Evolutionary conservation across 1,140 invertebrate species (phyloP), one percentile per base, ranked within the genome.

Genomic region (Orchesella cincta): DNA sequence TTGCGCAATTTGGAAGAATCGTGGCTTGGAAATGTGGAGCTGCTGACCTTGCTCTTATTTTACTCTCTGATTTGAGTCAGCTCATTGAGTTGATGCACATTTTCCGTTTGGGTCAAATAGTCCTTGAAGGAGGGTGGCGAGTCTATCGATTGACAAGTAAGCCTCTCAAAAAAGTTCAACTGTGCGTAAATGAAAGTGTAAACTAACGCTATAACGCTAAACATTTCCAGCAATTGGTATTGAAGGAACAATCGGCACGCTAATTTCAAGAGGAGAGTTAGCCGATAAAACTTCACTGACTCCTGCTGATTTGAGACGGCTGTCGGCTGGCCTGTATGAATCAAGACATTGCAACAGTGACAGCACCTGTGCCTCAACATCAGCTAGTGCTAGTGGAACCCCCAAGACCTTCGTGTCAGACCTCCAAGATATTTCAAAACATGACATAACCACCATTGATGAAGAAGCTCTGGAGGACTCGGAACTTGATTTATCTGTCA

Each of bases 61-160:
- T 82, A 18, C 33, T 31, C 1, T 80, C 79, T 0, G 72, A 76
- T 26, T 57, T 76, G 1, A 64, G 67, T 0, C 78, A 82, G 52
- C 8, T 77, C n/a, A 76, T 80, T 26, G 81, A 82, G 29, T 51
- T 80, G 3, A 80, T 82, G 79, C 79, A 80, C 74, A 82, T 80
- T 62, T 80, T 79, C 29, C 75, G 79, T 14, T 34, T 79, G 1
- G 77, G 77, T 1, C 46, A 76, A 36, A 77, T 80, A 35, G 73
- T 82, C 36, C 46, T 80, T 12, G 79, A 78, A 51, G 81, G 81
- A 46, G 79, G 79, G 26, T 82, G 81, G 81, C 74, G 81, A 75
- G 79, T 82, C 1, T 77, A 75, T 39, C 5, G 81, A 35, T 57
- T 82, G 0, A 80, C 79, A 46, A 82, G 79, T 80, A 79, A 79